Conservation (phyloP, 2,888 invertebrate genomes). For the Eubasilissa splendida region DNA sequence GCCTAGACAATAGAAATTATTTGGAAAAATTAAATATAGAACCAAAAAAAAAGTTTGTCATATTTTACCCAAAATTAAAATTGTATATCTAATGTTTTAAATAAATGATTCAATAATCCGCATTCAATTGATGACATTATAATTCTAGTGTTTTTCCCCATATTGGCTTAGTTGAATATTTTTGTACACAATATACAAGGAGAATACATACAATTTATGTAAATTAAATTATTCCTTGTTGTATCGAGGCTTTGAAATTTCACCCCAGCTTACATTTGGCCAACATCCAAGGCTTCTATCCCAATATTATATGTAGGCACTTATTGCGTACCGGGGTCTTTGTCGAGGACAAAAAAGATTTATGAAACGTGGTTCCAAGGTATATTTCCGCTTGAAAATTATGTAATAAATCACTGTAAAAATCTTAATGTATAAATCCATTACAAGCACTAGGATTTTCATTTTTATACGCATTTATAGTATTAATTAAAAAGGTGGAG, state of each 20-base stretch:
- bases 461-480: too few species aligned
- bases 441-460: too few species aligned
- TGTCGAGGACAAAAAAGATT: background rate
- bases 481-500: too few species aligned
- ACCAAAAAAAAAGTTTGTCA: too few species aligned
- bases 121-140: too few species aligned
- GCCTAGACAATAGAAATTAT: too few species aligned
- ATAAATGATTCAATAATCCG: too few species aligned
- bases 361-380: background rate
- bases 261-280: slow-evolving; percentile 8
- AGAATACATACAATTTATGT: background rate
- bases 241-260: background rate
- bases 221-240: slow-evolving; percentile 5
- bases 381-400: slow-evolving; percentile 7
- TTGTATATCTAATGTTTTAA: too few species aligned
- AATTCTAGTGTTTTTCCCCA: too few species aligned
- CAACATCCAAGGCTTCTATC: slow-evolving; percentile 8
- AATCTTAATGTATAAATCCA: background rate
- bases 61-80: too few species aligned
- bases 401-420: slow-evolving; percentile 1
- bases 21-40: too few species aligned
- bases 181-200: background rate
- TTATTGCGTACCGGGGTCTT: background rate
- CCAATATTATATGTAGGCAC: background rate
- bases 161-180: too few species aligned